phyloP scores from a whole-genome alignment of 2,797 vertebrate genomes.

The Furcifer pardalis region DNA sequence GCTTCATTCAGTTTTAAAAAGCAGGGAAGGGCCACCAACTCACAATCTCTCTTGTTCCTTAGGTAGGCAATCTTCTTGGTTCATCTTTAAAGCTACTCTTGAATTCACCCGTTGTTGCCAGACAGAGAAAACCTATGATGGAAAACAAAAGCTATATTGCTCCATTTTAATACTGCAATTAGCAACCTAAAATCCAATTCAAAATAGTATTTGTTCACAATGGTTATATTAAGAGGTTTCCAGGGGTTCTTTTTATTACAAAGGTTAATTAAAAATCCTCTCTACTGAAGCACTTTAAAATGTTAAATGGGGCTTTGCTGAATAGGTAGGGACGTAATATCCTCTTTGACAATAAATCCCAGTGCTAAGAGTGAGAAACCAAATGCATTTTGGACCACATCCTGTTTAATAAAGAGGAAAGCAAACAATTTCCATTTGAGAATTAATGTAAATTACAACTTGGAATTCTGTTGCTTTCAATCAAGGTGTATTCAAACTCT shows the following conservation, averaged over 20 bases:
- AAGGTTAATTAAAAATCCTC: background rate
- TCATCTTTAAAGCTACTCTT: constrained; percentile 80
- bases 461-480: background rate
- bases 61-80: constrained; percentile 84
- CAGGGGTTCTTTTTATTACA: background rate
- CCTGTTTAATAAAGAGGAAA: background rate
- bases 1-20: background rate
- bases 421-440: background rate
- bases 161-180: background rate
- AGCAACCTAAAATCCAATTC: background rate
- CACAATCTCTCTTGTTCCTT: constrained; percentile 87
- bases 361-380: background rate
- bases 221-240: background rate
- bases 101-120: constrained; percentile 85
- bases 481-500: background rate
- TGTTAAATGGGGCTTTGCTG: background rate
- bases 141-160: constrained; percentile 3
- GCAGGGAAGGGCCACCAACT: constrained; percentile 60
- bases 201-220: background rate
- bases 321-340: background rate
- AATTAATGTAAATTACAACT: background rate
- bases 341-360: background rate
- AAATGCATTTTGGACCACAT: background rate
- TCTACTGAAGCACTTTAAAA: background rate
- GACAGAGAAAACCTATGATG: constrained; percentile 85